Evolutionary conservation across 2,797 vertebrate genomes (phyloP).

Genomic region (Centroberyx gerrardi): DNA sequence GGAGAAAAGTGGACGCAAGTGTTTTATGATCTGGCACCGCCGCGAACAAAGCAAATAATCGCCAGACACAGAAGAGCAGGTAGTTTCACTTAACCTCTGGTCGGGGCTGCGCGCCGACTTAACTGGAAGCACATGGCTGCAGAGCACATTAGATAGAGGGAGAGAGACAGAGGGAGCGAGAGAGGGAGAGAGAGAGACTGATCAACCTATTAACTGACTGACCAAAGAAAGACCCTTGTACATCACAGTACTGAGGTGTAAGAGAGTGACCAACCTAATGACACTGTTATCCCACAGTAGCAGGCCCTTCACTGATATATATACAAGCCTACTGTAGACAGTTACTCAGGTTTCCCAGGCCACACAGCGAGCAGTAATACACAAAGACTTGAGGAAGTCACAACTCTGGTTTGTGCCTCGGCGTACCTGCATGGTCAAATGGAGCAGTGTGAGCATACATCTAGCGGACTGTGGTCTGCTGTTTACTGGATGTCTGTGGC

Average conservation of each 20-base stretch:
- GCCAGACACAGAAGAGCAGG: conserved; percentile 84
- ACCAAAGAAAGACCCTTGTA: conserved; percentile 62
- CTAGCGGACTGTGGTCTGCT: conserved; percentile 83
- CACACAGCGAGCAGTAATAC: conserved; percentile 52
- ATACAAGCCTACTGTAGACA: conserved; percentile 24
- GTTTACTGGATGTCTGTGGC: conserved; percentile 87
- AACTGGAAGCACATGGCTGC: conserved; percentile 84
- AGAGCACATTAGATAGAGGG: conserved; percentile 61
- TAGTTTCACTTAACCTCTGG: conserved; percentile 87
- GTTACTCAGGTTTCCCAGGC: conserved; percentile 54
- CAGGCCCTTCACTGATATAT: conserved; percentile 14
- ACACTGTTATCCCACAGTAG: conserved; percentile 52
- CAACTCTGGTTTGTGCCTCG: conserved; percentile 50
- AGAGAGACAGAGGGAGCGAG: conserved; percentile 19
- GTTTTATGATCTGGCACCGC: conserved; percentile 84
- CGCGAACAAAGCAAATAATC: conserved; percentile 85
- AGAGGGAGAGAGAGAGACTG: conserved; percentile 38
- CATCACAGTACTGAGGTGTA: conserved; percentile 43
- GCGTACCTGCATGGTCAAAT: conserved; percentile 79
- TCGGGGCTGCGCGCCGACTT: conserved; percentile 71
- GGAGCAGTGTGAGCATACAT: conserved; percentile 74
- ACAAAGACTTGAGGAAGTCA: conserved; percentile 71
- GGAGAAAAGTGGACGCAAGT: conserved; percentile 76
- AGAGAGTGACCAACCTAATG: conserved; percentile 44
- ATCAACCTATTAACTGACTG: conserved; percentile 55